phyloP scores from a whole-genome alignment of 2,797 vertebrate species.

The Rhadinocentrus ornatus region DNA sequence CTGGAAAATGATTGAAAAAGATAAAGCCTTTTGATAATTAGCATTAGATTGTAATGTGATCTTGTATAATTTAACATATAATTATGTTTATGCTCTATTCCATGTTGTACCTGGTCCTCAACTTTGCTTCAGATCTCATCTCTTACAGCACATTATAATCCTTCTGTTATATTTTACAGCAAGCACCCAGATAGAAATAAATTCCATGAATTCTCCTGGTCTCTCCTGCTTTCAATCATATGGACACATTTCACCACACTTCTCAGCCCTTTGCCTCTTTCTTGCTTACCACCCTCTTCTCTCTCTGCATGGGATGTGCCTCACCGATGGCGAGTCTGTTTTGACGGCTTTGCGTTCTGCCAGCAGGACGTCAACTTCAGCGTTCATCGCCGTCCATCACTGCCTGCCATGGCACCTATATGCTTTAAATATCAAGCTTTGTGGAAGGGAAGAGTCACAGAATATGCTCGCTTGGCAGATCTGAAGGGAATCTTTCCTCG shows the following conservation, averaged over 20 bases:
- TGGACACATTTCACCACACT: constrained; percentile 31
- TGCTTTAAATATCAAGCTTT: constrained; percentile 72
- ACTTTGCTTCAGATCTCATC: not conserved
- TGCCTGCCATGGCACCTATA: constrained; percentile 55
- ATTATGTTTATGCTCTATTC: not conserved
- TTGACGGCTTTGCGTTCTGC: constrained; percentile 65
- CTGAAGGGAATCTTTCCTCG: constrained; percentile 47
- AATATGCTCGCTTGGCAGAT: constrained; percentile 52
- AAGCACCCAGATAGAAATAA: constrained; percentile 24
- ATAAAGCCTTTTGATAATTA: not conserved
- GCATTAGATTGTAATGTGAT: not conserved
- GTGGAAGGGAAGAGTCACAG: constrained; percentile 36
- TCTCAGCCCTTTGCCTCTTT: constrained; percentile 12
- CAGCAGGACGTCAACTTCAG: constrained; percentile 51
- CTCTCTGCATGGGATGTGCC: constrained; percentile 35
- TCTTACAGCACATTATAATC: not conserved
- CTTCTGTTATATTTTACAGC: constrained; percentile 13
- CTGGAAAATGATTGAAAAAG: not conserved
- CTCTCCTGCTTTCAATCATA: constrained; percentile 32
- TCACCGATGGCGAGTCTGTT: constrained; percentile 46
- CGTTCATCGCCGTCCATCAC: constrained; percentile 64
- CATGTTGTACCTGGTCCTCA: not conserved
- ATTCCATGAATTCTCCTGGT: constrained; percentile 21
- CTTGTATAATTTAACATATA: not conserved
- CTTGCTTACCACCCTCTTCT: not conserved